Evolutionary conservation across 2,113 vertebrate genomes (phyloP), one percentile per base, ranked within the genome.

Genomic region (Phylloscopus trochiloides): DNA sequence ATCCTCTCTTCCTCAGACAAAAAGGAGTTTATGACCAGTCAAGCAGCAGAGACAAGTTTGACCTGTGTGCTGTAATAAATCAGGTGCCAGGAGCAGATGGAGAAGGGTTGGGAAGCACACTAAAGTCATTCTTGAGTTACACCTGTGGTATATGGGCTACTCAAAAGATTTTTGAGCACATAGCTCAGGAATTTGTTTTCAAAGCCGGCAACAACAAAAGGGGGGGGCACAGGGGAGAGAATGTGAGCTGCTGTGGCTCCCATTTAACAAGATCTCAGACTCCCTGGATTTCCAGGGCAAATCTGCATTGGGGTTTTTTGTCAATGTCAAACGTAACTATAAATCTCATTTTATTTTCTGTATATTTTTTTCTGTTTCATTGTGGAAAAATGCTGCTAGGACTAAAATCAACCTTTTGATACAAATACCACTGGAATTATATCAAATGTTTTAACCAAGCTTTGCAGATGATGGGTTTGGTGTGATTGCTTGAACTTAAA

Each of bases 11-110:
- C 36, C 45, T 50, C 80, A 43, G 77, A 75, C 58, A 73, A 68
- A 94, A 87, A 76, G 50, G 45, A 79, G 74, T 96, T 97, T 88
- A 94, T 67, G 90, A 51, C 2, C 74, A 93, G 38, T 20, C 66
- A 72, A 50, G 55, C 29, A 55, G 50, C 67, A 90, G 74, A 76
- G 87, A 76, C 50, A 73, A 85, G 84, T 43, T 5, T 95, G 95
- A 88, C 54, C 81, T 81, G 66, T 19, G 34, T 43, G 66, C 58
- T 62, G 21, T 32, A 85, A 85, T 94, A 91, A 94, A 96, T 96
- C 80, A 87, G 77, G 66, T 62, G 87, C 70, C 77, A 79, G 70
- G 17, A 89, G 45, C 95, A 92, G 82, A 95, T 67, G 67, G 50
- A 76, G 57, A 48, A 61, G 76, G 65, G 31, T 61, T 77, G n/a